Evolutionary conservation across 2,797 vertebrate genomes (phyloP).

Genomic region (Botia almorhae): DNA sequence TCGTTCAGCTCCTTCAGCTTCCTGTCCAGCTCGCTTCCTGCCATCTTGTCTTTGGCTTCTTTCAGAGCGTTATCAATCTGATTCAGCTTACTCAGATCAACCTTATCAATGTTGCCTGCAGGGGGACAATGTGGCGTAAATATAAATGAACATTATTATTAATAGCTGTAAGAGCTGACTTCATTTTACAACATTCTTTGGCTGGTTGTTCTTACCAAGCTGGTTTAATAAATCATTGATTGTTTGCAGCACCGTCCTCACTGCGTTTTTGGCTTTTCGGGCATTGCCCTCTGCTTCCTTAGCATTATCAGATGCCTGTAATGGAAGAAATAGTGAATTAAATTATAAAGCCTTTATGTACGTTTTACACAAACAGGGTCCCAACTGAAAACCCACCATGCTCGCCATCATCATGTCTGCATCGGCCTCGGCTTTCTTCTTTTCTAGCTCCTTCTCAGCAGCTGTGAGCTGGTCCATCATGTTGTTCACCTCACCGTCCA

Average conservation of each 20-base stretch:
- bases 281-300: slow-evolving; percentile 94
- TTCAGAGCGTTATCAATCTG: slow-evolving; percentile 89
- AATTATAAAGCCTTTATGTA: not conserved
- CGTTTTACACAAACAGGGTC: not conserved
- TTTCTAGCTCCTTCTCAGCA: slow-evolving; percentile 85
- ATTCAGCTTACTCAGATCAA: slow-evolving; percentile 91
- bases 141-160: not conserved
- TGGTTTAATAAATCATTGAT: slow-evolving; percentile 87
- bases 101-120: slow-evolving; percentile 91
- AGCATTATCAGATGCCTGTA: slow-evolving; percentile 88
- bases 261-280: slow-evolving; percentile 91
- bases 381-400: slow-evolving; percentile 78
- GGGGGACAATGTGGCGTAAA: not conserved
- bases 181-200: not conserved
- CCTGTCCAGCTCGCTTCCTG: slow-evolving; percentile 83
- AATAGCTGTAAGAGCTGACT: not conserved
- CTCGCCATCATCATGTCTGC: slow-evolving; percentile 94
- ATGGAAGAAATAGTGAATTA: slow-evolving; percentile 2
- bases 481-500: slow-evolving; percentile 84
- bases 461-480: slow-evolving; percentile 87
- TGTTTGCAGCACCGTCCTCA: slow-evolving; percentile 83
- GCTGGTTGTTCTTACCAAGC: slow-evolving; percentile 79
- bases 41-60: slow-evolving; percentile 89
- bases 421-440: slow-evolving; percentile 86
- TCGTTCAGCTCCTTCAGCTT: slow-evolving; percentile 89